These are phyloP conservation scores for Carassius gibelio DNA, from an alignment of 2,113 vertebrate species.

Conservation along the genomic window DNA sequence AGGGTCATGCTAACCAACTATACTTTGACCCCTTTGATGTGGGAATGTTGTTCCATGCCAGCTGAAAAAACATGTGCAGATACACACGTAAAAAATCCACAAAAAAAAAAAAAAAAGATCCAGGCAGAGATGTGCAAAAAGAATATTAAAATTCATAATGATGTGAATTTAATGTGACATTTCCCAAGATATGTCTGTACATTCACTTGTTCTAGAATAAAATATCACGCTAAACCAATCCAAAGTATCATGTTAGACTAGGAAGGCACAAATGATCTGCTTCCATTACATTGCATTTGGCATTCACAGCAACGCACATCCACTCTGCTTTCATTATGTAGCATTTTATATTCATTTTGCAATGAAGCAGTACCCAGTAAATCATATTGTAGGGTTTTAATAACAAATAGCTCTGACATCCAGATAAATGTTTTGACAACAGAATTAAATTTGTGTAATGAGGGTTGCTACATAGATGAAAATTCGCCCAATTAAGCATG, in stretches of 20 bases:
- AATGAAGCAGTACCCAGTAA: background rate
- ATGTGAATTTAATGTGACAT: background rate
- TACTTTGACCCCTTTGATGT: background rate
- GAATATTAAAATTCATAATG: background rate
- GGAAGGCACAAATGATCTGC: background rate
- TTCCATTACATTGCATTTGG: slow-evolving; percentile 16
- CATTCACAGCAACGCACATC: background rate
- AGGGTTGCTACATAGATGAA: slow-evolving; percentile 6
- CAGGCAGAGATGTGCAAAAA: background rate
- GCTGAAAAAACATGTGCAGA: background rate
- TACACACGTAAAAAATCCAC: background rate
- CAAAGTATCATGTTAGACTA: slow-evolving; percentile 9
- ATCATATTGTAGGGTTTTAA: background rate
- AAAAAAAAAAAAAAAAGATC: background rate
- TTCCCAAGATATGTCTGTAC: background rate
- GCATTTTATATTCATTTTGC: background rate
- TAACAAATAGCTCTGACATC: slow-evolving; percentile 2
- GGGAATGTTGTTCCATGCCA: background rate
- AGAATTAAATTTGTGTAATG: slow-evolving; percentile 14
- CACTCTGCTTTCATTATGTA: slow-evolving; percentile 18
- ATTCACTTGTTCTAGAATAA: background rate
- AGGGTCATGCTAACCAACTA: background rate
- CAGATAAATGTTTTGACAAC: slow-evolving; percentile 26
- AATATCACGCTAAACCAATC: background rate
- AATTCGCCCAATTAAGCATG: background rate